Evolutionary conservation across 2,888 invertebrate genomes (phyloP), one percentile per base, ranked within the genome.

Genomic region (Drosophila percnosoma): DNA sequence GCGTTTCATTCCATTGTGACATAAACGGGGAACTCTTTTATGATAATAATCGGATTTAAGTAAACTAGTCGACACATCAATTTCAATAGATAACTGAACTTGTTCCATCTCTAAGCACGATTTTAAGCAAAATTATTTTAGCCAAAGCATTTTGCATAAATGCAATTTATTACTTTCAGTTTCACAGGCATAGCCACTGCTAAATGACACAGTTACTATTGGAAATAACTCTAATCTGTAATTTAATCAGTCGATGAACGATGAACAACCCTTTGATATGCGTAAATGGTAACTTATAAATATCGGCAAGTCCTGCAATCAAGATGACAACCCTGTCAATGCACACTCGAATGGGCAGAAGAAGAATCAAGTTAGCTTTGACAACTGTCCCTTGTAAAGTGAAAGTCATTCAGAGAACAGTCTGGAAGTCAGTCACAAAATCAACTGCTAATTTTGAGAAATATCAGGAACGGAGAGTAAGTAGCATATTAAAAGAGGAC

Each of bases 91-190:
- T 11, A 42, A 6, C n/a, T 6, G 6, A 42, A 42, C 11, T 42
- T 21, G 11, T 40, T 6, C n/a, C 11, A 2, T n/a, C 40, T 11
- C n/a, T n/a, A 11, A n/a, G 11, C 11, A 40, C 11, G 4, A 52
- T 36, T 34, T 36, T 45, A 29, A 64, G 49, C n/a, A 33, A 24
- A 33, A 64, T 49, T 64, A 33, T 49, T 60, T 60, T 21, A 64
- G 38, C 27, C 49, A 61, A 27, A 61, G 27, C 38, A 38, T 49
- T 64, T 61, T 64, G 48, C 15, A 48, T 13, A 21, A 2, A 6
- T 21, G 21, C 6, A n/a, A 42, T 42, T n/a, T 42, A 21, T 42
- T 42, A 21, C 10, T 11, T 21, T n/a, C 11, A 11, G n/a, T 11
- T 21, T 11, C 10, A 40, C 40, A n/a, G 10, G 10, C n/a, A 40